These are phyloP conservation scores for Conger conger DNA, from an alignment of 2,113 vertebrate genomes.

Conservation along the genomic window DNA sequence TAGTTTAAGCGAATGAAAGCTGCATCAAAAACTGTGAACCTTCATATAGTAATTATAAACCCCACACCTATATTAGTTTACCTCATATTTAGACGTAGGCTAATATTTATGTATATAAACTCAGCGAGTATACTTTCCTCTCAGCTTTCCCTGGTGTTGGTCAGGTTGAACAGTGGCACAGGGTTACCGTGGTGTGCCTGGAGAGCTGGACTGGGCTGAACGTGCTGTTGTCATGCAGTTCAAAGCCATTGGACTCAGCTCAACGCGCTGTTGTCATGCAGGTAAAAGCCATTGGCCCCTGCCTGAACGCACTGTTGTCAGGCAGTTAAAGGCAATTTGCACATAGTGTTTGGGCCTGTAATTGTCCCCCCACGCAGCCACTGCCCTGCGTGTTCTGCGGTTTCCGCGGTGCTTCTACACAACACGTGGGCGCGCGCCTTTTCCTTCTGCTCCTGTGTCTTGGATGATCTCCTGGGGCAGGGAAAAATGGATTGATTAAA, in stretches of 20 bases:
- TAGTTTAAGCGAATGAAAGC: background rate
- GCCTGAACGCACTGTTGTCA: background rate
- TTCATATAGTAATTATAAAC: background rate
- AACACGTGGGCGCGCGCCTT: background rate
- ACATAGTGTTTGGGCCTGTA: background rate
- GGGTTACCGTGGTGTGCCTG: background rate
- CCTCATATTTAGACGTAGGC: background rate
- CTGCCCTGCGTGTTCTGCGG: background rate
- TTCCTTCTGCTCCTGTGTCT: background rate
- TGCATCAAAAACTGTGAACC: background rate
- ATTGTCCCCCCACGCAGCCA: background rate
- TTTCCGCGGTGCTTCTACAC: background rate
- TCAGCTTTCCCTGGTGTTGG: background rate
- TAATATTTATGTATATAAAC: background rate
- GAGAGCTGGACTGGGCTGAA: background rate
- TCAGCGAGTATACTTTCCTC: background rate
- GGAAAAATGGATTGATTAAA: background rate
- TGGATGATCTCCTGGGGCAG: background rate
- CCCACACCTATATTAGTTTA: background rate
- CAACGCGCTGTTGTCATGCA: background rate
- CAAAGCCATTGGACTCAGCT: background rate
- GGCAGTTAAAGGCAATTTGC: background rate
- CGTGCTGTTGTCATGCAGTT: background rate
- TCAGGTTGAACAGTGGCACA: background rate
- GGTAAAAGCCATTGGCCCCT: background rate